Conservation (phyloP, 1,140 invertebrate species). For the Magallana ariakensis region DNA sequence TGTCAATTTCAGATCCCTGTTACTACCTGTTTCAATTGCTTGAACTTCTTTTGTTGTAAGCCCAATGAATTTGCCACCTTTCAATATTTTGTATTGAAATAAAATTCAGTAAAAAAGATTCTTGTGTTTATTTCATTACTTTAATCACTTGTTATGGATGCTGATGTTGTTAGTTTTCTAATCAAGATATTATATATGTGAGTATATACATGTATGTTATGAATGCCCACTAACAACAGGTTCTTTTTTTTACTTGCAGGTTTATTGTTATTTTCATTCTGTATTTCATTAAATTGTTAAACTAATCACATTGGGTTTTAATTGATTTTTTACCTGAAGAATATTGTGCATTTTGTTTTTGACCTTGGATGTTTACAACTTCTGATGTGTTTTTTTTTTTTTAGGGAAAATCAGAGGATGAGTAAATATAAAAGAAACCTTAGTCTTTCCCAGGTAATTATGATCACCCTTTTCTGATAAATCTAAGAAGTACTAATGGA, state of each 20-base stretch:
- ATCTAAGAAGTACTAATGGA: too few species aligned
- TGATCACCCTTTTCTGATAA: not conserved
- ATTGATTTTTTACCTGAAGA: too few species aligned
- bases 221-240: too few species aligned
- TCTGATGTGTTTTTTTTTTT: not conserved
- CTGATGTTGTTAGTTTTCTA: not conserved
- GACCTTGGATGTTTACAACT: too few species aligned
- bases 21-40: not conserved
- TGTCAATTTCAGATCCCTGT: slow-evolving; percentile 20
- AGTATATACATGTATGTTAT: too few species aligned
- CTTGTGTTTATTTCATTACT: not conserved
- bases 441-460: slow-evolving; percentile 27
- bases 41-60: slow-evolving; percentile 20
- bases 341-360: too few species aligned
- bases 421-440: not conserved
- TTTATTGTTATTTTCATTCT: too few species aligned
- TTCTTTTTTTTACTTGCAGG: too few species aligned
- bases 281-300: too few species aligned
- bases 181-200: too few species aligned
- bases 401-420: slow-evolving; percentile 22
- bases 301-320: too few species aligned
- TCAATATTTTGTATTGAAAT: not conserved
- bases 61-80: not conserved
- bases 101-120: not conserved
- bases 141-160: not conserved